Base-by-base conservation (phyloP, 2,797 vertebrate species). In the Acrossocheilus wenchowensis region DNA sequence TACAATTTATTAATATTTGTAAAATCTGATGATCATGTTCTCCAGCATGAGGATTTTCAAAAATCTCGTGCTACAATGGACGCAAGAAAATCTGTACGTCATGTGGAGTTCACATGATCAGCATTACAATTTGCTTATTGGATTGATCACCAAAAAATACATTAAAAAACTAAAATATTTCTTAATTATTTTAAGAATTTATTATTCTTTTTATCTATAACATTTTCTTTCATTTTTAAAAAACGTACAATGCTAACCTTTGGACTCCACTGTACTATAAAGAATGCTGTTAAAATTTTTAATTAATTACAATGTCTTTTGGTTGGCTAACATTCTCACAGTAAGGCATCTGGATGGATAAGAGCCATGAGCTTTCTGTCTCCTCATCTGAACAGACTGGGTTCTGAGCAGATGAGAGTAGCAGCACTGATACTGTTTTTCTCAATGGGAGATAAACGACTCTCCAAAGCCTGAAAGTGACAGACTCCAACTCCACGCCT, bases 401-500 rank as follows among this genome's bases (percentile, higher is more conserved):
- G 41, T 19, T 83, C 39, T 82, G 86, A n/a, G 84, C 21, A 62
- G 71, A 78, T 80, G 75, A 89, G 69, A 30, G 48, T 21, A 45
- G 79, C 84, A n/a, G 15, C 52, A 34, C 43, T 43, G 62, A 84
- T 57, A 43, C 54, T 36, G 78, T 82, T 68, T 84, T 83, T 41
- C 87, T 79, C 83, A 80, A 64, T 75, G 34, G 71, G 81, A 81
- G 81, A 77, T 26, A 48, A 79, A 81, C 52, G 68, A 66, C 79
- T 66, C 73, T 39, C 73, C 77, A 83, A 78, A 80, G 69, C 39
- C 74, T 79, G 85, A 77, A 84, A 84, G 82, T 89, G 84, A 89
- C 87, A 85, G 81, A 82, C 87, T 89, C 84, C 87, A 79, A 74
- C 81, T 86, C 87, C 66, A 90, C 75, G 87, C 86, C 85, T 89